Base-by-base conservation (phyloP, 2,797 vertebrate species). In the Nyctibius grandis region DNA sequence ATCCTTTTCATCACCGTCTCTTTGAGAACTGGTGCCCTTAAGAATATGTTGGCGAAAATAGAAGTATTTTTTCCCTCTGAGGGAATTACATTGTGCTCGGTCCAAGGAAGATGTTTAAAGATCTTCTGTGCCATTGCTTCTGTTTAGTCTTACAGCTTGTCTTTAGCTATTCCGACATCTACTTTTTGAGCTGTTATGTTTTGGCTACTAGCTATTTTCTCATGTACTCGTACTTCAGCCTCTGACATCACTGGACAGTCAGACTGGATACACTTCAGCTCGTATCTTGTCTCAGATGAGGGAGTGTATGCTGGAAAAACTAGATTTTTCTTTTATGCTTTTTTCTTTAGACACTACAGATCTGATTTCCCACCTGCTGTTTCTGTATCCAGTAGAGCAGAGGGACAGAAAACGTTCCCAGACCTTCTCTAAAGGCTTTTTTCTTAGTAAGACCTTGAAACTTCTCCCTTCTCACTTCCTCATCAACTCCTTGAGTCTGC, bases 181-280 rank as follows among this genome's bases (percentile, higher is more conserved):
- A 9, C 67, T 69, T 74, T 6, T 18, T 0, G 48, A 89, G 87
- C 91, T 57, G 68, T 5, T 38, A 1, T 74, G 60, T 91, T 96
- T 87, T 96, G 89, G 78, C 95, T 53, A 42, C 64, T 26, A 93
- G 96, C 93, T 14, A 31, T 92, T 93, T 91, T 89, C 92, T 93
- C 75, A 11, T 85, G 12, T 25, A 31, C 64, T 76, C 45, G 17
- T 47, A 8, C 36, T 78, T 69, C 87, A n/a, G 44, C 40, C 72
- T 13, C 63, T 48, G 86, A n/a, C 84, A 38, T 8, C 84, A 0
- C 74, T 28, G 91, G 89, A 17, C 93, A 85, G 67, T 48, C 88
- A 22, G 86, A 1, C 86, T 45, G 91, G 88, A 31, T 48, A 2
- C 29, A 1, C 92, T 91, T 96, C 95, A 89, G 78, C 78, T 93